These are phyloP conservation scores for Heliothis virescens DNA, from an alignment of 1,140 invertebrate genomes.

Conservation along the genomic window DNA sequence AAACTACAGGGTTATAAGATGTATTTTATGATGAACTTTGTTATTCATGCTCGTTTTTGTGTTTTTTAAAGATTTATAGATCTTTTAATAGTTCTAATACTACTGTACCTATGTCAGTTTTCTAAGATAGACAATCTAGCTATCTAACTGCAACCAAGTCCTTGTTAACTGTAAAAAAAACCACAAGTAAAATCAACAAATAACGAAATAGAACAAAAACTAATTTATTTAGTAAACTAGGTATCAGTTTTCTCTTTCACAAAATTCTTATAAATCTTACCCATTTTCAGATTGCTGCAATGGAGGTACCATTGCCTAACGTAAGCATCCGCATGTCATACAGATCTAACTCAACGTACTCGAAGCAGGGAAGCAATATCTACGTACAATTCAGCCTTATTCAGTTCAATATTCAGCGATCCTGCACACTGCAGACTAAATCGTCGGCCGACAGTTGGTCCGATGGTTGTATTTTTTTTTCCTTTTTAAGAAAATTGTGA, in stretches of 20 bases:
- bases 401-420: constrained; percentile 6
- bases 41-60: neutral
- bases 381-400: constrained; percentile 4
- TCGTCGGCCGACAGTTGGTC: neutral
- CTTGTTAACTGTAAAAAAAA: too few relatives aligned
- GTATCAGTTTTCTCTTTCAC: too few relatives aligned
- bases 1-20: neutral
- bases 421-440: neutral
- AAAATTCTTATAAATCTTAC: too few relatives aligned
- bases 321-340: neutral
- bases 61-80: too few relatives aligned
- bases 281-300: neutral
- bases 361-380: constrained; percentile 7
- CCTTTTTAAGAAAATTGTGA: too few relatives aligned
- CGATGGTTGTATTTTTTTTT: neutral
- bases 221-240: too few relatives aligned
- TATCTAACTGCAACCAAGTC: too few relatives aligned
- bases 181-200: too few relatives aligned
- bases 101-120: too few relatives aligned
- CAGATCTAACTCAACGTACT: neutral
- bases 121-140: too few relatives aligned
- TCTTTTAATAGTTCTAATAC: too few relatives aligned
- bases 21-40: neutral
- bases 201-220: too few relatives aligned
- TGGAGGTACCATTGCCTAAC: neutral